phyloP scores from a whole-genome alignment of 2,113 vertebrate genomes.

The Prionailurus bengalensis region DNA sequence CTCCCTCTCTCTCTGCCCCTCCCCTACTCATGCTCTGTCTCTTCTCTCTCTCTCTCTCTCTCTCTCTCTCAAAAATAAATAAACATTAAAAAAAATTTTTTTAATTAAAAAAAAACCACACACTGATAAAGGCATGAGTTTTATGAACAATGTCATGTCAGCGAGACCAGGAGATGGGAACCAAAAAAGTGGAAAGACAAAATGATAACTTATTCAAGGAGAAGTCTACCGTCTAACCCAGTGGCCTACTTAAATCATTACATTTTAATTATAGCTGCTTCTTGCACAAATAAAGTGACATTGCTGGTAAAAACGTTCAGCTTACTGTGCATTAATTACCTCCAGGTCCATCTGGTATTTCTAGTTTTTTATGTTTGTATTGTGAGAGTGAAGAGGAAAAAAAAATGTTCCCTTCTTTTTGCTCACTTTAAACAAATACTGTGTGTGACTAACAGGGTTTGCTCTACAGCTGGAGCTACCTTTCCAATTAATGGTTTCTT shows the following conservation, averaged over 20 bases:
- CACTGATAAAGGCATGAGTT: background rate
- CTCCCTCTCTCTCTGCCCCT: too few relatives aligned
- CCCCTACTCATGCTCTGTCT: too few relatives aligned
- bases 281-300: background rate
- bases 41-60: too few relatives aligned
- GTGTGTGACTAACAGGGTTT: background rate
- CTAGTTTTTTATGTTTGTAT: constrained; percentile 68
- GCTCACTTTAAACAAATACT: constrained; percentile 11
- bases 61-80: too few relatives aligned
- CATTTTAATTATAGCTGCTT: background rate
- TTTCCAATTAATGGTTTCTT: constrained; percentile 7
- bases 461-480: background rate
- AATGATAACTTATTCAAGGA: background rate
- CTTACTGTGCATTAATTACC: background rate
- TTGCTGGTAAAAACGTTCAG: constrained; percentile 47
- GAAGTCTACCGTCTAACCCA: background rate
- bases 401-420: constrained; percentile 47
- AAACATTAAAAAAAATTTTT: too few relatives aligned
- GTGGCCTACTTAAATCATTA: background rate
- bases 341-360: constrained; percentile 68
- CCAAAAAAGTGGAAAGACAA: background rate
- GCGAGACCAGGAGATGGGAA: background rate
- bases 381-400: constrained; percentile 15
- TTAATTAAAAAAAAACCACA: too few relatives aligned
- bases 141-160: background rate